phyloP scores from a whole-genome alignment of 2,113 vertebrate species.

The Nanger granti region DNA sequence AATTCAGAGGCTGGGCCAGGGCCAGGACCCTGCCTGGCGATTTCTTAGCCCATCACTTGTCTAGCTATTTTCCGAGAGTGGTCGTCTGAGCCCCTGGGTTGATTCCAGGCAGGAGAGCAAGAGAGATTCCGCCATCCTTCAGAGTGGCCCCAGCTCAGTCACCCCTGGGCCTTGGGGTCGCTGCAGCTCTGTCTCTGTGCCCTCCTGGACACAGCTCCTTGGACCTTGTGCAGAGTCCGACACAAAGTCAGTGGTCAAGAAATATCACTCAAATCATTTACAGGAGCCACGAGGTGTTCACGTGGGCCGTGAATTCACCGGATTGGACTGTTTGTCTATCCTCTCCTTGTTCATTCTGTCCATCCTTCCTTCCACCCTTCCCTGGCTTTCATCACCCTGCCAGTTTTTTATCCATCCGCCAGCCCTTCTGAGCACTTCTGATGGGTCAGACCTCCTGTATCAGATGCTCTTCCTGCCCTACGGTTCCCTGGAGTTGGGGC shows the following conservation, averaged over 20 bases:
- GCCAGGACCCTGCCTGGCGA: not conserved
- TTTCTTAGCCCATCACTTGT: not conserved
- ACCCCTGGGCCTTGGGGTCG: not conserved
- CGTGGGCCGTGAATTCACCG: fast-evolving
- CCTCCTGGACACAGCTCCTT: fast-evolving
- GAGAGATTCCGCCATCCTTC: no score
- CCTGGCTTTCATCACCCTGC: fast-evolving
- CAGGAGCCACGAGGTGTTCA: not conserved
- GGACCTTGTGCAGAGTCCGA: not conserved
- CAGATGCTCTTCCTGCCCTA: not conserved
- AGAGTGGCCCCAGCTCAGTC: fast-evolving
- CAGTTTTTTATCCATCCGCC: not conserved
- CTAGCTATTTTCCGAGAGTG: not conserved
- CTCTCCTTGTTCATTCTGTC: not conserved
- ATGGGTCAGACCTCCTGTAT: not conserved
- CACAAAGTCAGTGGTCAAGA: fast-evolving
- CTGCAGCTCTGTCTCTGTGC: not conserved
- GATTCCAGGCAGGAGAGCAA: not conserved
- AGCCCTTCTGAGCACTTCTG: not conserved
- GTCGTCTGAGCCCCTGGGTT: fast-evolving
- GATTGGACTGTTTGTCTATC: fast-evolving
- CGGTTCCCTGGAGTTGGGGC: fast-evolving
- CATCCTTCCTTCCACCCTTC: not conserved
- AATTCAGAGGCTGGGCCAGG: not conserved
- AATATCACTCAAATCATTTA: fast-evolving